These are phyloP conservation scores for Dasysyrphus tricinctus DNA, from an alignment of 2,888 invertebrate species.

Conservation along the genomic window DNA sequence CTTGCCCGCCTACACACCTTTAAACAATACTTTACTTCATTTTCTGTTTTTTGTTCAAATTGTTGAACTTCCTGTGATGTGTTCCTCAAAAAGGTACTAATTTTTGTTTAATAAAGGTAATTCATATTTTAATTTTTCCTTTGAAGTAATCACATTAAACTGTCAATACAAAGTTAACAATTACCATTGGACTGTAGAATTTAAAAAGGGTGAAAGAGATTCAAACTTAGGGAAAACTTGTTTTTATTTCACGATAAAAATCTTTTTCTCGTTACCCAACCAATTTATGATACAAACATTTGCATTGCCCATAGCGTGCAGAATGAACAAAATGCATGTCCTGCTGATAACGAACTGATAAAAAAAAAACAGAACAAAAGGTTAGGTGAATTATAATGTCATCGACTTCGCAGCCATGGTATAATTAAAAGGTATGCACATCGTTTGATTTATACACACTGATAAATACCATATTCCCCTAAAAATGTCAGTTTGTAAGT, in stretches of 20 bases:
- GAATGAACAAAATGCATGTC: slow-evolving; percentile 33
- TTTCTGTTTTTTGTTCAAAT: background rate
- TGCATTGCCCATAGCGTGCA: background rate
- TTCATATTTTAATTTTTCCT: background rate
- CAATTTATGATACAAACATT: background rate
- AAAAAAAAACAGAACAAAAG: slow-evolving; percentile 22
- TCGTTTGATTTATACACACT: slow-evolving; percentile 54
- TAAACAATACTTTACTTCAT: background rate
- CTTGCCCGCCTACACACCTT: slow-evolving; percentile 2
- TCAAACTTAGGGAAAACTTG: slow-evolving; percentile 25
- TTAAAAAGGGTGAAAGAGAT: background rate
- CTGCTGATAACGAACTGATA: slow-evolving; percentile 57
- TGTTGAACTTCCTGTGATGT: background rate
- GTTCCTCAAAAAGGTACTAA: too few relatives aligned
- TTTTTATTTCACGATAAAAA: slow-evolving; percentile 23
- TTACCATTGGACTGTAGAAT: slow-evolving; percentile 36
- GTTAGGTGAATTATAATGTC: slow-evolving; percentile 47
- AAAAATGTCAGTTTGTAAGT: slow-evolving; percentile 21
- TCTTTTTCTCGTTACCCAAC: slow-evolving; percentile 9
- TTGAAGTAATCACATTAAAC: slow-evolving; percentile 33
- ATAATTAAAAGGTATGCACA: slow-evolving; percentile 65
- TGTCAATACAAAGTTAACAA: slow-evolving; percentile 60
- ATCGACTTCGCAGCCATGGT: slow-evolving; percentile 41
- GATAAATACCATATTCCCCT: slow-evolving; percentile 51
- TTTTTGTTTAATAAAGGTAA: too few relatives aligned